These are phyloP conservation scores for Enteromius afrohamiltoni DNA, from an alignment of 2,797 vertebrate genomes.

Conservation along the genomic window DNA sequence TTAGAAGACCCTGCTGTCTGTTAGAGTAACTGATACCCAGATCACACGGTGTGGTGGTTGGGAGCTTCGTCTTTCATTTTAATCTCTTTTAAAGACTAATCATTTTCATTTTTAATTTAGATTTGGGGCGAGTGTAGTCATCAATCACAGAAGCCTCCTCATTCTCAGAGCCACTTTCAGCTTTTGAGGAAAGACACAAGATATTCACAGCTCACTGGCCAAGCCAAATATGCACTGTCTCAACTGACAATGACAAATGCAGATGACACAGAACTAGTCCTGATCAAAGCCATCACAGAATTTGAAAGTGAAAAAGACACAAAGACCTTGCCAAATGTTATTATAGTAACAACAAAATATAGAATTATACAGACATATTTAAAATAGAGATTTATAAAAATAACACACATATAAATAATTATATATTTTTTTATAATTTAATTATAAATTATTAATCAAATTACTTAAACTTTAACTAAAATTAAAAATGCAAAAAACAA, in stretches of 20 bases:
- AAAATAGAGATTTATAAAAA: neutral
- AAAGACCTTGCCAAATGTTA: neutral
- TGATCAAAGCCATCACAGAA: constrained; percentile 32
- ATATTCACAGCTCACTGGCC: constrained; percentile 52
- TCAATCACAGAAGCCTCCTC: constrained; percentile 56
- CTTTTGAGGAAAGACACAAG: constrained; percentile 54
- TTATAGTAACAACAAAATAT: neutral
- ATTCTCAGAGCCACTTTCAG: constrained; percentile 43
- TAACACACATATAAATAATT: neutral
- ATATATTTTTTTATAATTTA: neutral
- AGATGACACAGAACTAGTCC: constrained; percentile 21
- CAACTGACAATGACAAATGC: constrained; percentile 60
- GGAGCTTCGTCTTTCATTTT: constrained; percentile 31
- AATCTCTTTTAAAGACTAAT: constrained; percentile 52
- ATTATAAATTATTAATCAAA: neutral
- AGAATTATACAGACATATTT: neutral
- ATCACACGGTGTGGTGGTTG: constrained; percentile 21
- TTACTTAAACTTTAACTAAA: neutral
- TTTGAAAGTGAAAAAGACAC: constrained; percentile 11
- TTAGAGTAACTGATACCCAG: constrained; percentile 32
- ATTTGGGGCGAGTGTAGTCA: constrained; percentile 55
- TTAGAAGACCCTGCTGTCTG: constrained; percentile 28
- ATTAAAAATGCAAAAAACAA: neutral
- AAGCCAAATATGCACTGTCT: constrained; percentile 44
- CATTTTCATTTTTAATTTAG: constrained; percentile 57